Conservation (phyloP, 2,113 vertebrate species). For the Orycteropus afer region DNA sequence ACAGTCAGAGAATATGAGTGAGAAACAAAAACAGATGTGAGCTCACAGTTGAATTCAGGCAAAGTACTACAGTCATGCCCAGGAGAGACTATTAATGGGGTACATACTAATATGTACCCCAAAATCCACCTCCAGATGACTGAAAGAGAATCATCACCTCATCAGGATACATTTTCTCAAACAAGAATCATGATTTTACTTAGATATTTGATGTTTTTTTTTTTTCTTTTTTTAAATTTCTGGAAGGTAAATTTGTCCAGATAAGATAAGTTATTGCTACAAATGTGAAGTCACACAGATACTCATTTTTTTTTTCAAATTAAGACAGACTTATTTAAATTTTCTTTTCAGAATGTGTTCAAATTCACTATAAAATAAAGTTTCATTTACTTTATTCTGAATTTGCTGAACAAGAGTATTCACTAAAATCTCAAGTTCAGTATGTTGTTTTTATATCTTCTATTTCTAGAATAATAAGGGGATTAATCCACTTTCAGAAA, state of each 20-base stretch:
- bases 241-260: neutral
- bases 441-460: neutral
- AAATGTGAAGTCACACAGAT: neutral
- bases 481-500: constrained; percentile 24
- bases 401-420: neutral
- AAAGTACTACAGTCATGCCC: neutral
- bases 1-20: neutral
- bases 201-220: neutral
- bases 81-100: neutral
- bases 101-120: neutral
- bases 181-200: neutral
- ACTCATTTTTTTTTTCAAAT: neutral
- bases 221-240: neutral
- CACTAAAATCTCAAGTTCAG: neutral
- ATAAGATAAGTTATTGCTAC: neutral
- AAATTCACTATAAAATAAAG: neutral
- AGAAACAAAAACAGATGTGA: constrained; percentile 19
- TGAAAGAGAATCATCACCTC: neutral
- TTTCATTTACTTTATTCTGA: neutral
- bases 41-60: neutral
- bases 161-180: neutral
- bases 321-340: neutral
- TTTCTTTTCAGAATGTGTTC: neutral
- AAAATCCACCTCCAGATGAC: neutral
- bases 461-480: constrained; percentile 52